Evolutionary conservation across 1,140 invertebrate species (phyloP), one percentile per base, ranked within the genome.

Genomic region (Argopecten irradians): DNA sequence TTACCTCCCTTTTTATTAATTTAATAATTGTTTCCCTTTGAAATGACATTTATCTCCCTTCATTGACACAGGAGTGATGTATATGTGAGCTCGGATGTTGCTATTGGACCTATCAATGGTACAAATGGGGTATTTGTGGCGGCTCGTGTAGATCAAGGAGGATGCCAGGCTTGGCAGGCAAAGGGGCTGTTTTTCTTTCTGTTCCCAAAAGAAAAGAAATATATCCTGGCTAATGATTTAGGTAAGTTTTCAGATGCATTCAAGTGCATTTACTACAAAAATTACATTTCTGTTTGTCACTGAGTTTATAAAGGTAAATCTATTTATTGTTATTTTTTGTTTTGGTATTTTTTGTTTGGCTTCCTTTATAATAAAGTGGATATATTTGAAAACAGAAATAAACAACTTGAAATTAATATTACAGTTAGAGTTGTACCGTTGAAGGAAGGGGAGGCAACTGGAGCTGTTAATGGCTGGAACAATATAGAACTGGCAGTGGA

Each of bases 101-200:
- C 84, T 34, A 83, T 95, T 16, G 91, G 91, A 13, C 32, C 34
- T 0, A 90, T 93, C 1, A 95, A 94, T 87, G 90, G 91, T 13
- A 92, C 93, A 41, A 88, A 93, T 39, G 94, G 93, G 0, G 92
- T 93, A 34, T 95, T 95, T 90, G 46, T 95, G 32, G 95, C 93
- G 19, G 92, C 92, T 71, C 92, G 90, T 86, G 91, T 92, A n/a
- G 90, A 89, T 89, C 88, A 91, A 82, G 91, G 90, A 39, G 93
- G 91, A 19, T 92, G 93, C 82, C 36, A 90, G 7, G 71, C 91
- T 13, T 92, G 89, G 39, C 41, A 86, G 35, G 89, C 93, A 9
- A 87, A 86, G 5, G 94, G 94, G 13, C 85, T 93, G 16, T 94
- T 92, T 87, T 93, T 94, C 71, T 92, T 91, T 83, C 33, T 94